Evolutionary conservation across 2,888 invertebrate genomes (phyloP), one percentile per base, ranked within the genome.

Genomic region (Drosophila longiperda): DNA sequence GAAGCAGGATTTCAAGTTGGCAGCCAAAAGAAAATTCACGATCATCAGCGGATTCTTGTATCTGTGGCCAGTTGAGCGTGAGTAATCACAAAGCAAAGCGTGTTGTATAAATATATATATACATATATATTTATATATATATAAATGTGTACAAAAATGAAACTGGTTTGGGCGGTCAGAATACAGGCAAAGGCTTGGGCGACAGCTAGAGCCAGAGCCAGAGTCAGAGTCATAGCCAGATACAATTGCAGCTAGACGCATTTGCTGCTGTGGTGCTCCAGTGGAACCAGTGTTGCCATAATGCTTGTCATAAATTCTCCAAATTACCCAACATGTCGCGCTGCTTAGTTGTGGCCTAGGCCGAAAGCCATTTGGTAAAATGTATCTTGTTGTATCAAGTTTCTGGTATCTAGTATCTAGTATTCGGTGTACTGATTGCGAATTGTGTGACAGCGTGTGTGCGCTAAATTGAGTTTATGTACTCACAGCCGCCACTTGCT

Each of bases 221-320:
- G 3, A 53, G 34, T 29, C 36, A 52, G 38, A 23, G 7, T 45
- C n/a, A 50, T 55, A 53, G 65, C 33, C 55, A 23, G n/a, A 59
- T 32, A 54, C 34, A 40, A 38, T 36, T 34, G 36, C 38, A 40
- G 55, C 38, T 17, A 17, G 54, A 11, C 36, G 36, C 23, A 23
- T 17, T 9, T 33, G 8, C 20, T 42, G 20, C 29, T 33, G 34
- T 23, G 36, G 32, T 61, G 73, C 60, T 55, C 64, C 49, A 70
- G 63, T 78, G 72, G 57, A 69, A 70, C 83, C 82, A 80, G 89
- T 87, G 87, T 87, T 85, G 85, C 87, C 87, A 89, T 83, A 89
- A 87, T 85, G 87, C 87, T 75, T 76, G 89, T 89, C 87, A 87
- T 90, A 91, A 91, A 90, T 91, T 91, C 86, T 82, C 80, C 83